Base-by-base conservation (phyloP, 2,888 invertebrate species). In the Sinodicranocentrus sp. region DNA sequence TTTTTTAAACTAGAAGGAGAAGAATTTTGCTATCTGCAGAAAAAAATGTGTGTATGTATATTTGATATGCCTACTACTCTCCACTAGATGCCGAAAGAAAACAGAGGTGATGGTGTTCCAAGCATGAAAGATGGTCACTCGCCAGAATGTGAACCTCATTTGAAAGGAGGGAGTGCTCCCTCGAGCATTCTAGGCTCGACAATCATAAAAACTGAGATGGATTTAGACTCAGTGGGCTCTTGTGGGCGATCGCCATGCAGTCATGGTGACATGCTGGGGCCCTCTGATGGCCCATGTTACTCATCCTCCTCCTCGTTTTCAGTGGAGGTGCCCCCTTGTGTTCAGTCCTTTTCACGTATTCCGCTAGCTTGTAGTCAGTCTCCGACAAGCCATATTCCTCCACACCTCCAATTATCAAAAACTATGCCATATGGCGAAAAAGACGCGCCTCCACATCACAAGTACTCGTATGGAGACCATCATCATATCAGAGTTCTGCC, bases 51-150 rank as follows among this genome's bases (percentile, higher is more conserved):
- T n/a, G n/a, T n/a, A n/a, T n/a, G 33, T 33, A 33, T 33, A n/a
- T 33, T 33, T 67, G 23, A 59, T 68, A 59, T 43, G 57, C 71
- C 76, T 76, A 25, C 25, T 23, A 63, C 80, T 63, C 44, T 70
- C 28, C 68, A 21, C 76, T 86, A 88, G 88, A 87, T 88, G 77
- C 87, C 88, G 84, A 88, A 88, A 87, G 88, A 88, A 72, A 86
- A 83, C 80, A 87, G 85, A 78, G 73, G 82, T 72, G 86, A 84
- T 73, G 84, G 70, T 84, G 43, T 67, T 57, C 26, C 63, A 54
- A 52, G 67, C 48, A 78, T 59, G 19, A 68, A 77, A 65, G 82
- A 72, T 23, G 65, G 44, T 65, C 71, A 65, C 71, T 83, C 83
- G 39, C 83, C 82, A 43, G 83, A 72, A 33, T 79, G 72, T 43